Evolutionary conservation across 2,888 invertebrate species (phyloP), one percentile per base, ranked within the genome.

Genomic region (Crocallis elinguaria): DNA sequence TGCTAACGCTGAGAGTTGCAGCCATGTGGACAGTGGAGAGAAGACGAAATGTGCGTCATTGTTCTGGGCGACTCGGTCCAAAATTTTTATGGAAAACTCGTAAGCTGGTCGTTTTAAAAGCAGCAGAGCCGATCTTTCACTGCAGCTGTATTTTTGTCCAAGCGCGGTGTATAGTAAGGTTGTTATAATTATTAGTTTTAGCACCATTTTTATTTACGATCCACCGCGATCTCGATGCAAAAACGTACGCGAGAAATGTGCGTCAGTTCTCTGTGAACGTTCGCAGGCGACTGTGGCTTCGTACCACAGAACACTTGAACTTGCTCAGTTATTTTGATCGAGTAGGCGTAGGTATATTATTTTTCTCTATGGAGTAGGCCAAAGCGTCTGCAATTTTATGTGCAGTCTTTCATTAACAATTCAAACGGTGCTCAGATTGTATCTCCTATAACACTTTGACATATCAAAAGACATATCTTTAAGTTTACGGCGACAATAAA

Each of bases 21-120:
- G 49, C 84, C 86, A 88, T 1, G 82, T 78, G 0, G 82, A 75
- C 1, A 87, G 46, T 0, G 88, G 88, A 0, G 88, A 86, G 49
- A 74, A 86, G 0, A 84, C 81, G 42, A 86, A 88, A 60, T 88
- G 86, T 0, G 69, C 71, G 2, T 72, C 66, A 0, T 72, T 79
- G 6, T 79, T 74, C 25, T 77, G 66, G 0, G 76, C 58, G 0
- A 85, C 81, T 46, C 81, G 73, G 23, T 82, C 79, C n/a, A 87
- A 52, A 27, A 87, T 65, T 19, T 62, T 64, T 5, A 78, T 57
- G 4, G 88, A 82, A 42, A 87, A 88, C 1, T 82, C 74, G 53
- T 84, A 85, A 0, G 75, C 75, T 0, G 84, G 79, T 23, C 67
- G 56, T 53, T 78, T 83, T 11, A 79, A 60, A 0, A 75, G 66